Base-by-base conservation (phyloP, 2,797 vertebrate genomes). In the Hippopotamyrus pictus region DNA sequence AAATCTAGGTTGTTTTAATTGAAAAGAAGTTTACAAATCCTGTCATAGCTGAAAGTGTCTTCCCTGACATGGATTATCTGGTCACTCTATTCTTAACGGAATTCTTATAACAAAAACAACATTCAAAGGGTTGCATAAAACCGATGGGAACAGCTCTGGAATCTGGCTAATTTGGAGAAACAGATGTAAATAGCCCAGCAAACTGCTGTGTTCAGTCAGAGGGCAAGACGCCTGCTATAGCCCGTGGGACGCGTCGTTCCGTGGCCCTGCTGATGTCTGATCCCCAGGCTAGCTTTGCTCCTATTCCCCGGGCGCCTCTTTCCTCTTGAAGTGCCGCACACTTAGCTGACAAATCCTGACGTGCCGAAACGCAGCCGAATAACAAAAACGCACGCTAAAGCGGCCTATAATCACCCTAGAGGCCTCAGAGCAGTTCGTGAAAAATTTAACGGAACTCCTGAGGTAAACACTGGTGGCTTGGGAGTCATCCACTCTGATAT, bases 331-430 rank as follows among this genome's bases (percentile, higher is more conserved):
- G 54, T 33, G 25, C 59, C 33, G 48, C 29, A 11, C n/a, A 53
- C 48, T 37, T 22, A 19, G 19, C 41, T 89, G 59, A 54, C 54
- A 65, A 85, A 50, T 85, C 44, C 82, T 88, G 86, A 46, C 22
- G 12, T n/a, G 19, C 82, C 17, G 57, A 83, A 89, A 89, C 54
- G 33, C 44, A 50, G 54, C 19, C 44, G 7, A 46, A 37, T 62
- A 89, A 65, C 57, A 85, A 46, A 17, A 89, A 85, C 44, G 46
- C 44, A 84, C 44, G 19, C 62, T 73, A 73, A n/a, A 53, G n/a
- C 17, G 50, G 65, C 50, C 89, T 25, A 29, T 65, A 89, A 86
- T 89, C 69, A 22, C 48, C 59, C 89, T 19, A n/a, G 11, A 22
- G 82, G 59, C 8, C 41, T 73, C 25, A 86, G 86, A 17, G 44